These are phyloP conservation scores for Orthochromis malagaraziensis DNA, from an alignment of 2,113 vertebrate species.

Conservation along the genomic window DNA sequence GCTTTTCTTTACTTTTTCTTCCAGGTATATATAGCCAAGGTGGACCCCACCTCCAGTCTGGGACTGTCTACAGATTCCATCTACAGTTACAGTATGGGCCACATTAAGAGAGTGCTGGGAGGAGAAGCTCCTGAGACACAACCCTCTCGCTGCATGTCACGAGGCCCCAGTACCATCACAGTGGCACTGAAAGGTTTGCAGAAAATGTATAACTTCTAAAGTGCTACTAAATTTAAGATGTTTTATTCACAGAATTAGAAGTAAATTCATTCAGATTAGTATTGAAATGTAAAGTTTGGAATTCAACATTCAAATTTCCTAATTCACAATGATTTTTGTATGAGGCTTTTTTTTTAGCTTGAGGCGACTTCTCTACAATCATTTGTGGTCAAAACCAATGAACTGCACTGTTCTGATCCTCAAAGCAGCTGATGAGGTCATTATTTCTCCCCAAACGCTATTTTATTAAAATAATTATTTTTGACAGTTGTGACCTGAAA, in stretches of 20 bases:
- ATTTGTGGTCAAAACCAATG: not conserved
- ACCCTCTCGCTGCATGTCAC: conserved; percentile 79
- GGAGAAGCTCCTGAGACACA: conserved; percentile 80
- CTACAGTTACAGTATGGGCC: conserved; percentile 88
- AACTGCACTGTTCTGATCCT: not conserved
- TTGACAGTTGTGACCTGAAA: not conserved
- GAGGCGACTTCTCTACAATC: not conserved
- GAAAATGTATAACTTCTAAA: not conserved
- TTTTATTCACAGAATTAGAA: not conserved
- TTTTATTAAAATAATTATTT: not conserved
- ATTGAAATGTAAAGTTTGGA: not conserved
- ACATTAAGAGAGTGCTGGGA: conserved; percentile 85
- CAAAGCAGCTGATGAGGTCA: not conserved
- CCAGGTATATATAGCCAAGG: conserved; percentile 89
- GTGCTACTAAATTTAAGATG: not conserved
- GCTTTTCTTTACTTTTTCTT: not conserved
- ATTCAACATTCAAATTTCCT: not conserved
- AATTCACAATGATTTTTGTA: not conserved
- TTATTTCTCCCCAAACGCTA: not conserved
- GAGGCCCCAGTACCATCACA: conserved; percentile 72
- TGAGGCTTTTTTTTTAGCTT: not conserved
- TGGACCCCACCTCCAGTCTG: conserved; percentile 88
- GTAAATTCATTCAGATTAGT: not conserved
- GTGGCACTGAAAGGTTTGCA: conserved; percentile 87
- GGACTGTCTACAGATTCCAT: conserved; percentile 89